Evolutionary conservation across 2,888 invertebrate genomes (phyloP).

Genomic region (Pammene aurita): DNA sequence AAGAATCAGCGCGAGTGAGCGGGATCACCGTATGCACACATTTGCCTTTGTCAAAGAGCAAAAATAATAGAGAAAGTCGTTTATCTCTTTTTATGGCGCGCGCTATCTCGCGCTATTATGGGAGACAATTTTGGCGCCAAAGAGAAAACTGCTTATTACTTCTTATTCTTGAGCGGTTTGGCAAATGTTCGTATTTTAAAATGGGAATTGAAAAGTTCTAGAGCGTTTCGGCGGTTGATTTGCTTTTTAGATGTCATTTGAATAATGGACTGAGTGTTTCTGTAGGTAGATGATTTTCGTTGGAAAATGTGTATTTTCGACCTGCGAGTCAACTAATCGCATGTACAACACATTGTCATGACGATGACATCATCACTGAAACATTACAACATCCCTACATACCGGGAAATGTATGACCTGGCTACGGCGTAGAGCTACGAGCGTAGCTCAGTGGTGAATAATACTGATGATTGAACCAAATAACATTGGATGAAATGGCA

Average conservation of each 20-base stretch:
- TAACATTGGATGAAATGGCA: no score
- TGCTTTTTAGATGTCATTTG: conserved; percentile 25
- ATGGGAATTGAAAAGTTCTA: conserved; percentile 40
- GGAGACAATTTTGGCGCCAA: conserved; percentile 83
- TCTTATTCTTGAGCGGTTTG: conserved; percentile 75
- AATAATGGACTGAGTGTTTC: not conserved
- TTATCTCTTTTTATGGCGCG: conserved; percentile 83
- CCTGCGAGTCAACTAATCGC: no score
- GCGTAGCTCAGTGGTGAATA: no score
- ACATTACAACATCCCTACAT: no score
- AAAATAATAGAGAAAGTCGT: conserved; percentile 84
- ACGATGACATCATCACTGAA: no score
- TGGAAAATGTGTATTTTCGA: not conserved
- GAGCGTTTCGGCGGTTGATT: conserved; percentile 9
- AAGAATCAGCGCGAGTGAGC: conserved; percentile 55
- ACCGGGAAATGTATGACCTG: no score
- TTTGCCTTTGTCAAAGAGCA: conserved; percentile 81
- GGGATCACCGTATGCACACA: conserved; percentile 80
- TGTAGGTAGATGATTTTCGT: not conserved
- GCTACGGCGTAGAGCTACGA: no score
- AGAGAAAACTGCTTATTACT: conserved; percentile 82
- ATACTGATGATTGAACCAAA: no score
- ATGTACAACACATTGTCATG: no score
- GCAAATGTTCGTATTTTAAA: conserved; percentile 59
- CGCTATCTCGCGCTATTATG: conserved; percentile 82